phyloP scores from a whole-genome alignment of 2,113 vertebrate genomes.

The Pangasianodon gigas region DNA sequence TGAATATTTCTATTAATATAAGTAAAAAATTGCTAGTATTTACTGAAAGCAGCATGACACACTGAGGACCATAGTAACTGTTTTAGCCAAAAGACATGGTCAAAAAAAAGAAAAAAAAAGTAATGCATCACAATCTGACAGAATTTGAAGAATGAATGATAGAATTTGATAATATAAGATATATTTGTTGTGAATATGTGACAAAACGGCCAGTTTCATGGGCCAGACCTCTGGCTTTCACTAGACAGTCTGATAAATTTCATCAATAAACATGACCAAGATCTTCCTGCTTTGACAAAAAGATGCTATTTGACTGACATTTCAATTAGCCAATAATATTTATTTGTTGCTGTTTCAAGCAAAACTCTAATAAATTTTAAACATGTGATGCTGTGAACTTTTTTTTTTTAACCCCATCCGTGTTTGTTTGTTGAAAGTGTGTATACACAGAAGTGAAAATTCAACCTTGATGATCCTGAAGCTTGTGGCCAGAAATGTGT shows the following conservation, averaged over 20 bases:
- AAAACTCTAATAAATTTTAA: not conserved
- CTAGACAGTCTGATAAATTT: not conserved
- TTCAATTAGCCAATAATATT: not conserved
- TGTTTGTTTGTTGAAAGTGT: not conserved
- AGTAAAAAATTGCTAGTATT: not conserved
- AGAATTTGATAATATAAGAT: not conserved
- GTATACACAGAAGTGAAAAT: not conserved
- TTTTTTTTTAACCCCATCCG: not conserved
- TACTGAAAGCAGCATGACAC: not conserved
- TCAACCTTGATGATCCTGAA: not conserved
- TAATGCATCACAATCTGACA: not conserved
- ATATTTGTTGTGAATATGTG: not conserved
- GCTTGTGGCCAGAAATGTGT: not conserved
- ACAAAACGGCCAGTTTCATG: not conserved
- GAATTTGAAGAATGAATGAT: not conserved
- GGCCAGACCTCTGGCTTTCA: not conserved
- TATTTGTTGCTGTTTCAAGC: not conserved
- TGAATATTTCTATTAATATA: not conserved
- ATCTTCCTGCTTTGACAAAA: not conserved
- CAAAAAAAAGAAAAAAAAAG: not conserved
- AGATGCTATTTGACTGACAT: not conserved
- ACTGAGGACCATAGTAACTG: not conserved
- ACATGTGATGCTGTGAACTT: not conserved
- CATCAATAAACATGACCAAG: not conserved
- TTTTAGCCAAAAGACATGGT: not conserved